These are phyloP conservation scores for Craterocephalus amniculus DNA, from an alignment of 2,797 vertebrate genomes.

Conservation along the genomic window DNA sequence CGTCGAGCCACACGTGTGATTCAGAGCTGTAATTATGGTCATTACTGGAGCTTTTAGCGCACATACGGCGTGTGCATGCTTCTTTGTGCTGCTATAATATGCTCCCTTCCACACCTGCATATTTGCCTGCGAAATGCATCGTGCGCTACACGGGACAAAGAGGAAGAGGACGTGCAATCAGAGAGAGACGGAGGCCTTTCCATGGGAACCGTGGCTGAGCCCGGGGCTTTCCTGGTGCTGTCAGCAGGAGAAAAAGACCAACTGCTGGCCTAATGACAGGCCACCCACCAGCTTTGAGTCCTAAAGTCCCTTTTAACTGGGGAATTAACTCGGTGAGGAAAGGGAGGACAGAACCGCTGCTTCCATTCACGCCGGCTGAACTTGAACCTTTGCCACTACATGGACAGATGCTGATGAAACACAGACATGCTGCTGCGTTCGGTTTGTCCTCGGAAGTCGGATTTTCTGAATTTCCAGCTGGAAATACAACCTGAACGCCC, in stretches of 20 bases:
- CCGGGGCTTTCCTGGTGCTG: conserved; percentile 54
- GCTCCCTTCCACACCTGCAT: too few species aligned
- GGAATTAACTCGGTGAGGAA: conserved; percentile 17
- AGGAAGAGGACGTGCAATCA: conserved; percentile 28
- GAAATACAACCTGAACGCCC: too few species aligned
- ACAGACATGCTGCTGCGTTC: conserved; percentile 44
- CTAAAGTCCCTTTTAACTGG: conserved; percentile 36
- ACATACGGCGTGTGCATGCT: conserved; percentile 10
- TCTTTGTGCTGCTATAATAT: conserved; percentile 27
- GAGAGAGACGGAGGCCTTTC: conserved; percentile 35
- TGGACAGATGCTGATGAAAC: conserved; percentile 54
- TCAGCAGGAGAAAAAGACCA: conserved; percentile 59
- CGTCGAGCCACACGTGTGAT: conserved; percentile 8
- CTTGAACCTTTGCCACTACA: conserved; percentile 18
- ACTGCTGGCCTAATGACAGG: conserved; percentile 71
- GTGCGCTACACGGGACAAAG: conserved; percentile 5
- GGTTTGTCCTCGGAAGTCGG: too few species aligned
- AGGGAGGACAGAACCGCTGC: conserved; percentile 11
- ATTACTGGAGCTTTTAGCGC: conserved; percentile 43
- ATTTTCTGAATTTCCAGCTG: too few species aligned
- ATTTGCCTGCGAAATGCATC: conserved; percentile 1
- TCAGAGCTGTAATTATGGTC: conserved; percentile 53
- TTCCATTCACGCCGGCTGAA: conserved; percentile 36
- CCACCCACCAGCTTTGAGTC: conserved; percentile 34
- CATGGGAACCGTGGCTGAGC: conserved; percentile 58